These are phyloP conservation scores for Excalfactoria chinensis DNA, from an alignment of 2,113 vertebrate genomes.

Conservation along the genomic window DNA sequence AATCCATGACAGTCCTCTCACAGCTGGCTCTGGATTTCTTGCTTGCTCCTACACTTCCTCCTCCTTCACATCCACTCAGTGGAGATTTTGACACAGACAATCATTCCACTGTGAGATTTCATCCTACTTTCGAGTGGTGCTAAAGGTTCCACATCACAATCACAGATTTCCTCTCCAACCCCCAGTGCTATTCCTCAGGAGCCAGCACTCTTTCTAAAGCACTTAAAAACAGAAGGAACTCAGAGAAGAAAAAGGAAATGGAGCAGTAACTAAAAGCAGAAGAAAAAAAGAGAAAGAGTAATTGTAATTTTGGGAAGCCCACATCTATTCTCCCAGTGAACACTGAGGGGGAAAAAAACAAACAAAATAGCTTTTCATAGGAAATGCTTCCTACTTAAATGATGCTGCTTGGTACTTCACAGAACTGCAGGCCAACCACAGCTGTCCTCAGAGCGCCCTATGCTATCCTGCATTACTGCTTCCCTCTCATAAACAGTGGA, in stretches of 20 bases:
- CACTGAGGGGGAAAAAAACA: background rate
- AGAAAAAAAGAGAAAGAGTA: background rate
- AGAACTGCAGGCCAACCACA: background rate
- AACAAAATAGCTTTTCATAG: background rate
- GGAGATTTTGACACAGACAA: conserved; percentile 11
- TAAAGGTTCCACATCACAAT: background rate
- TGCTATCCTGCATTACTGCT: background rate
- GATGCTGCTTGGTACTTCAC: background rate
- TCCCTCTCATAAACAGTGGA: background rate
- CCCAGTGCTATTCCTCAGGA: background rate
- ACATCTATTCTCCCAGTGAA: background rate
- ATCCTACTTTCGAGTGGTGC: background rate
- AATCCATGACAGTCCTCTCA: background rate
- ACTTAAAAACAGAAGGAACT: background rate
- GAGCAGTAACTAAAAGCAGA: background rate
- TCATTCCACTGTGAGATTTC: background rate
- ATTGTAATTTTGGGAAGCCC: background rate
- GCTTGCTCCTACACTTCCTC: background rate
- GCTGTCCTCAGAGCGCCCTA: background rate
- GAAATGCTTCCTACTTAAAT: background rate
- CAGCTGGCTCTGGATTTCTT: background rate
- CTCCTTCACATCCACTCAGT: background rate
- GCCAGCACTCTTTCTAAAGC: background rate
- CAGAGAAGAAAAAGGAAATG: background rate
- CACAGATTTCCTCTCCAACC: background rate